Evolutionary conservation across 2,888 invertebrate genomes (phyloP).

Genomic region (Diabrotica balteata): DNA sequence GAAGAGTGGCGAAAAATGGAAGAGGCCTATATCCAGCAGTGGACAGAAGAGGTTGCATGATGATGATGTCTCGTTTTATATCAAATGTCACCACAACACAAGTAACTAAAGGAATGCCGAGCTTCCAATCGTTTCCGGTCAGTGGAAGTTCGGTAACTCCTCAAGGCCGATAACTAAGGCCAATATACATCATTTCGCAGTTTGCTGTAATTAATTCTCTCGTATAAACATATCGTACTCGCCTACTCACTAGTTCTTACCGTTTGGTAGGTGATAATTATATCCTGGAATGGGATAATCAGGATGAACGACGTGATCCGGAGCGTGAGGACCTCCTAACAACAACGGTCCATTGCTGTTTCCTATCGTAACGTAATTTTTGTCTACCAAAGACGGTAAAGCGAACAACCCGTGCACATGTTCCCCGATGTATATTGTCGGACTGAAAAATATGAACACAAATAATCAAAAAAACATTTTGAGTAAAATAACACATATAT

Average conservation of each 20-base stretch:
- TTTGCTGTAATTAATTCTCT: too few relatives aligned
- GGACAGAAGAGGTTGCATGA: too few relatives aligned
- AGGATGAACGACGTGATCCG: slow-evolving; percentile 48
- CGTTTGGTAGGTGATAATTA: slow-evolving; percentile 51
- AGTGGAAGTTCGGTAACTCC: too few relatives aligned
- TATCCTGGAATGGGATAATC: slow-evolving; percentile 55
- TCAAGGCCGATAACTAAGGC: too few relatives aligned
- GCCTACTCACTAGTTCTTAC: slow-evolving; percentile 31
- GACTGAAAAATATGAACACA: slow-evolving; percentile 64
- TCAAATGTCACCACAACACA: too few relatives aligned
- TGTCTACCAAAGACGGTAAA: slow-evolving; percentile 89
- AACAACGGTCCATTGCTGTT: slow-evolving; percentile 72
- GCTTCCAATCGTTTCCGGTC: too few relatives aligned
- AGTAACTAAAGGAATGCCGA: too few relatives aligned
- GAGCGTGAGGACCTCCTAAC: slow-evolving; percentile 73
- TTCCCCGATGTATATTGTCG: slow-evolving; percentile 92
- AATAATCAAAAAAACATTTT: not conserved
- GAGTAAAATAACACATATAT: not conserved
- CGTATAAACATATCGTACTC: too few relatives aligned
- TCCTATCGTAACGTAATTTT: slow-evolving; percentile 80
- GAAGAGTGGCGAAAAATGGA: too few relatives aligned
- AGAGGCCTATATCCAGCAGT: too few relatives aligned
- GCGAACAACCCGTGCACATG: slow-evolving; percentile 89
- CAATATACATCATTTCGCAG: too few relatives aligned
- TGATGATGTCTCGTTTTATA: too few relatives aligned